These are phyloP conservation scores for Darevskia nairensis DNA, from an alignment of 2,797 vertebrate genomes.

Conservation along the genomic window DNA sequence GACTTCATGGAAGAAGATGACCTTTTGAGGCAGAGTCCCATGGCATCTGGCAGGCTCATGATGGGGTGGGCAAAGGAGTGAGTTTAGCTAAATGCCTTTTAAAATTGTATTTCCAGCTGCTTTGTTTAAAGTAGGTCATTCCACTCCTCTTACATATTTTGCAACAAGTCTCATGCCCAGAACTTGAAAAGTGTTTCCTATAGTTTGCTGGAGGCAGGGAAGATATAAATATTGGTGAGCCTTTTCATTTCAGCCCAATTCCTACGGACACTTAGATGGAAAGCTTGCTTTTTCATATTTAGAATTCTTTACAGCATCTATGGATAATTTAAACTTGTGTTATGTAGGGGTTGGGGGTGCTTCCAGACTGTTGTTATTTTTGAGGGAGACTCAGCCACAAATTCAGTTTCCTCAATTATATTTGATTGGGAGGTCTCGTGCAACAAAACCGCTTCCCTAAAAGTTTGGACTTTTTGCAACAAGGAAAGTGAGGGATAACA, in stretches of 20 bases:
- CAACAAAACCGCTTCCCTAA: too few species aligned
- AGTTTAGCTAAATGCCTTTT: conserved; percentile 46
- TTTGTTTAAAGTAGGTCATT: conserved; percentile 64
- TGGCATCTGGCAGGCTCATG: accelerated
- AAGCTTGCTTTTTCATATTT: neutral
- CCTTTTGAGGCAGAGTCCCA: conserved; percentile 1
- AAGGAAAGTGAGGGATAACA: too few species aligned
- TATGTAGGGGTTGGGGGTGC: neutral
- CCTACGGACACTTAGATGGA: neutral
- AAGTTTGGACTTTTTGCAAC: too few species aligned
- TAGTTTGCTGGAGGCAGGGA: conserved; percentile 49
- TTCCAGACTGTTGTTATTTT: too few species aligned
- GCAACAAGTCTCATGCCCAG: neutral
- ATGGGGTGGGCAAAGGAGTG: conserved; percentile 3
- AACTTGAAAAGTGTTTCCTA: conserved; percentile 47
- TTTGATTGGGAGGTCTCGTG: too few species aligned
- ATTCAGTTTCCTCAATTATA: too few species aligned
- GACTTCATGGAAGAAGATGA: neutral
- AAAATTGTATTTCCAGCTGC: neutral
- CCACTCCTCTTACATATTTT: conserved; percentile 40
- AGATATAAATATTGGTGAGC: conserved; percentile 36
- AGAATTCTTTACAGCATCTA: neutral
- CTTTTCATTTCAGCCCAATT: conserved; percentile 11
- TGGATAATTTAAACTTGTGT: neutral
- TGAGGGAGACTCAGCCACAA: too few species aligned